A percentile compares a stretch with the other conserved stretches of the same genome.
Evolutionary conservation across 2,888 invertebrate species (phyloP).

Genomic region (Microplitis deprimator): DNA sequence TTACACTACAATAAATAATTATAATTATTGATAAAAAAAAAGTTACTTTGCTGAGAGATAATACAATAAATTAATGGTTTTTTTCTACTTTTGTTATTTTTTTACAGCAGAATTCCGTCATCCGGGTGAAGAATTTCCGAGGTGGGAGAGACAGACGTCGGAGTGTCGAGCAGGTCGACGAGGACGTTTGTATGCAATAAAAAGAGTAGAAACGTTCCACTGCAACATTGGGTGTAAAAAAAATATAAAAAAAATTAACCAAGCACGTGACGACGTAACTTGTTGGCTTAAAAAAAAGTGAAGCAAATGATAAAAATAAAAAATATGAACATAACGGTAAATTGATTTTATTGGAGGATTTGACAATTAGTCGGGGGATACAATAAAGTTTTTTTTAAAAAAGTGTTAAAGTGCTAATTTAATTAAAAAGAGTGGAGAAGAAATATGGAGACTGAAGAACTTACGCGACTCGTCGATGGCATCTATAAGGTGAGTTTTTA

Average conservation of each 20-base stretch:
- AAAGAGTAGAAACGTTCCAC: not conserved
- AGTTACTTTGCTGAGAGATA: not conserved
- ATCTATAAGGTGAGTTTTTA: slow-evolving; percentile 83
- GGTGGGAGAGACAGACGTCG: slow-evolving; percentile 27
- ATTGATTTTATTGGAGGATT: slow-evolving; percentile 46
- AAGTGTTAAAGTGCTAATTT: slow-evolving; percentile 31
- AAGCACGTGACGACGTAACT: slow-evolving; percentile 54
- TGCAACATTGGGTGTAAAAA: not conserved
- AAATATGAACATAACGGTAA: slow-evolving; percentile 67
- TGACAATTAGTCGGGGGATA: slow-evolving; percentile 13
- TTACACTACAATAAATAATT: not conserved
- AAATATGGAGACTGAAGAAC: slow-evolving; percentile 88
- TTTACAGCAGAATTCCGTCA: not conserved
- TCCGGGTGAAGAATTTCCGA: slow-evolving; percentile 14
- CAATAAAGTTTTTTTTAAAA: slow-evolving; percentile 29
- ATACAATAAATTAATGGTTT: not conserved
- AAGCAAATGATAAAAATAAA: slow-evolving; percentile 47
- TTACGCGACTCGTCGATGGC: slow-evolving; percentile 91
- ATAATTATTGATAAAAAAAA: not conserved
- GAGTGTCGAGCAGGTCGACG: slow-evolving; percentile 35
- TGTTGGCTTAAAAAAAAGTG: slow-evolving; percentile 47
- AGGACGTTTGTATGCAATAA: slow-evolving; percentile 1
- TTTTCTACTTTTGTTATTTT: not conserved
- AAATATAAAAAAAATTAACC: slow-evolving; percentile 39
- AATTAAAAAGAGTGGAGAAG: slow-evolving; percentile 39